These are phyloP conservation scores for Drosophila mercatorum DNA, from an alignment of 2,888 invertebrate genomes.

Conservation along the genomic window DNA sequence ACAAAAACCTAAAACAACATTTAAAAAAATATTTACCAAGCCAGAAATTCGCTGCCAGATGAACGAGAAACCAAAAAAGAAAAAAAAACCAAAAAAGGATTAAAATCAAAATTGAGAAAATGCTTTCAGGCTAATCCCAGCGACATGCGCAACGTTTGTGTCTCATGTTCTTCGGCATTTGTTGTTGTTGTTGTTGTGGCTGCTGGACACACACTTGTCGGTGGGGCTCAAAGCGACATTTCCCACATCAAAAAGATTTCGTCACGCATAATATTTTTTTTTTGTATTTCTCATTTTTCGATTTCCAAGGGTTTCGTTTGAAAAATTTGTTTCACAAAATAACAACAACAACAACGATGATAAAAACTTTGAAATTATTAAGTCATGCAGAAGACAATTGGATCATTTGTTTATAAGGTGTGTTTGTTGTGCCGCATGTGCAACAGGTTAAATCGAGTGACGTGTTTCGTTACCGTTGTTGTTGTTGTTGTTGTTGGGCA, in stretches of 20 bases:
- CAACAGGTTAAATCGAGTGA: slow-evolving; percentile 74
- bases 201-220: slow-evolving; percentile 79
- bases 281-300: slow-evolving; percentile 1
- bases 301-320: slow-evolving; percentile 56
- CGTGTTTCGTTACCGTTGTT: slow-evolving; percentile 33
- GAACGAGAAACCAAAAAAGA: slow-evolving; percentile 36
- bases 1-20: slow-evolving; percentile 71
- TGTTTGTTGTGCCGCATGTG: slow-evolving; percentile 60
- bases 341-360: slow-evolving; percentile 13
- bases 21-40: slow-evolving; percentile 65
- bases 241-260: slow-evolving; percentile 82
- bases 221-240: slow-evolving; percentile 77
- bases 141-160: slow-evolving; percentile 69
- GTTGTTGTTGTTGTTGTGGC: slow-evolving; percentile 33
- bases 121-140: slow-evolving; percentile 80
- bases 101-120: slow-evolving; percentile 73
- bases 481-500: slow-evolving; percentile 32
- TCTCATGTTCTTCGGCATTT: slow-evolving; percentile 59
- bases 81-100: slow-evolving; percentile 62
- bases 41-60: slow-evolving; percentile 46
- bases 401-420: slow-evolving; percentile 77
- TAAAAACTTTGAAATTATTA: slow-evolving; percentile 63
- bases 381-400: slow-evolving; percentile 81
- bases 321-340: slow-evolving; percentile 59
- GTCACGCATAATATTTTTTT: slow-evolving; percentile 74